Base-by-base conservation (phyloP, 2,888 invertebrate genomes). In the Heliconius ismenius region DNA sequence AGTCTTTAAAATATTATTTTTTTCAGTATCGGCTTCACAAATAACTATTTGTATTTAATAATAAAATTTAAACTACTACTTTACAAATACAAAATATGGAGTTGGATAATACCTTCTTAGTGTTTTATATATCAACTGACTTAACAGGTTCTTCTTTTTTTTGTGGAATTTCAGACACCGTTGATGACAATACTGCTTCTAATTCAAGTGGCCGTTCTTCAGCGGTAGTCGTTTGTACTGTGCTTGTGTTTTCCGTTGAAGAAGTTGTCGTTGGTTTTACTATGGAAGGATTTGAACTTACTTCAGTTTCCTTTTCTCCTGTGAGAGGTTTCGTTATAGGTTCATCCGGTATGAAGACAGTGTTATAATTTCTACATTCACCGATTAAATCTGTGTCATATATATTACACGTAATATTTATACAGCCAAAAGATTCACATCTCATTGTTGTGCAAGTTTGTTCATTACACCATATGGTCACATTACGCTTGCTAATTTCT, bases 371-470 rank as follows among this genome's bases (percentile, higher is more conserved):
- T 69, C 90, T 87, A 82, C 94, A 94, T 82, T 93, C 90, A 13
- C 94, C 94, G 69, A 83, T 89, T 77, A 93, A 83, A 81, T 94
- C 86, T 0, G 94, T 94, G 76, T 94, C 94, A 82, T 94, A 94
- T 81, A 94, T 89, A 79, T 88, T 94, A 81, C 94, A 94, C 11
- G 92, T 91, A 63, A 89, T 83, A 76, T 92, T 93, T 15, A 82
- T 86, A 82, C 94, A 94, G 9, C 89, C 88, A 24, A 82, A 83
- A 76, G 84, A 88, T 78, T 91, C 88, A 81, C 94, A 94, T 80
- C 88, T 91, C 88, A 90, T 90, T 10, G 92, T 94, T 3, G 91
- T 94, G 80, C 94, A 94, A 6, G 89, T 94, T 84, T 94, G 94
- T 63, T 94, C 93, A 83, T 92, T 91, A 82, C 94, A 94, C 90